Evolutionary conservation across 1,140 invertebrate species (phyloP).

Genomic region (Bactericera cockerelli): DNA sequence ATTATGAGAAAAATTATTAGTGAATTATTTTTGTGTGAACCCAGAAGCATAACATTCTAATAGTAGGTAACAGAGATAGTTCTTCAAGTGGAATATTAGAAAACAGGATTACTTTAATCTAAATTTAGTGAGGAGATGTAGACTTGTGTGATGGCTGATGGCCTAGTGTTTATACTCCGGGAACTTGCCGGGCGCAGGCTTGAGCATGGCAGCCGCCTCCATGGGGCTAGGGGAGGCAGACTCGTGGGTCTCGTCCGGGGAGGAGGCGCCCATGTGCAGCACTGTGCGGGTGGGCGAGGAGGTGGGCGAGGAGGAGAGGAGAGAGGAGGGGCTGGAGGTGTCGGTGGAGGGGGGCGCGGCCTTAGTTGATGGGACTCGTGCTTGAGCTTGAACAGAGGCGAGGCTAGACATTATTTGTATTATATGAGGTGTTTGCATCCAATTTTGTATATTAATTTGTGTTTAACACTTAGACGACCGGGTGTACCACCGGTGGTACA

Average conservation of each 20-base stretch:
- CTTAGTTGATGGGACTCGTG: constrained; percentile 4
- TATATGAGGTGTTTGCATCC: no score
- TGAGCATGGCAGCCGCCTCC: background rate
- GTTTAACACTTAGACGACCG: no score
- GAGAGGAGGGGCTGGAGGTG: background rate
- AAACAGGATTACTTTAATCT: no score
- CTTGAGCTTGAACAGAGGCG: constrained; percentile 4
- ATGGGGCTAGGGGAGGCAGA: background rate
- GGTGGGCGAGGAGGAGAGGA: background rate
- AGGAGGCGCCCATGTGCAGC: background rate
- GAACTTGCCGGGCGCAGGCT: background rate
- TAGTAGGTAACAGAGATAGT: no score
- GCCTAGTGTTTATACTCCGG: background rate
- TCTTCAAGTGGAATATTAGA: no score
- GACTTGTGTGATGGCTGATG: no score
- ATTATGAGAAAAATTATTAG: no score
- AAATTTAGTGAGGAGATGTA: no score
- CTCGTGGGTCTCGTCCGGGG: background rate
- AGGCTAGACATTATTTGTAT: background rate
- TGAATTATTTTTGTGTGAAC: no score
- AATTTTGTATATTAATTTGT: no score
- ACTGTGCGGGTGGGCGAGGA: background rate
- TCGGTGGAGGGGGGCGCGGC: background rate
- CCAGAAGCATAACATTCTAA: no score
- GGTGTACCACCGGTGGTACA: no score